Conservation (phyloP, 2,113 vertebrate species). For the Pungitius pungitius region DNA sequence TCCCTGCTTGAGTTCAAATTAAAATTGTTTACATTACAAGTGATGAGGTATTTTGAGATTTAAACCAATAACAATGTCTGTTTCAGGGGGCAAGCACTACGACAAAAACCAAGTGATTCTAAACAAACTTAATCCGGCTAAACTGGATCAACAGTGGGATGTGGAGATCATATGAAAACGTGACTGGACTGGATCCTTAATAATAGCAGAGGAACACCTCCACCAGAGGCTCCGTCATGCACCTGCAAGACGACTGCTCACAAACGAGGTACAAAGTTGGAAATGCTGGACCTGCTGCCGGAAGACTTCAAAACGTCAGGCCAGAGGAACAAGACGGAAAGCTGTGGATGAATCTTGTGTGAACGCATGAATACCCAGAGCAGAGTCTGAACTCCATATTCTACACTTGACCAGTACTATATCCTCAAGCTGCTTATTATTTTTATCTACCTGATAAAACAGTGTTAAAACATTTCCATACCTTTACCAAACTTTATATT, state of each 20-base stretch:
- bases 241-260: constrained; percentile 16
- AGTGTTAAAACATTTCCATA: constrained; percentile 55
- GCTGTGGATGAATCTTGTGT: background rate
- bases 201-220: background rate
- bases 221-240: background rate
- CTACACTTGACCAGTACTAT: constrained; percentile 12
- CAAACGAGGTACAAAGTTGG: background rate
- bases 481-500: constrained; percentile 22
- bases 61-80: background rate
- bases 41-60: too few species aligned
- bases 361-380: constrained; percentile 32
- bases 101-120: constrained; percentile 89
- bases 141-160: constrained; percentile 86
- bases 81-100: constrained; percentile 87
- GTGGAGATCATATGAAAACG: constrained; percentile 83
- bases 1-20: background rate
- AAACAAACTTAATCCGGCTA: constrained; percentile 82
- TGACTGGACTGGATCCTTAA: constrained; percentile 9
- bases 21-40: too few species aligned
- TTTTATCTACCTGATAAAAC: constrained; percentile 35
- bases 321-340: constrained; percentile 6
- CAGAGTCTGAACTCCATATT: constrained; percentile 17
- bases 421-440: constrained; percentile 28
- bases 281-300: constrained; percentile 20
- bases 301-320: background rate